Base-by-base conservation (phyloP, 2,888 invertebrate species). In the Eucera pruinosa region DNA sequence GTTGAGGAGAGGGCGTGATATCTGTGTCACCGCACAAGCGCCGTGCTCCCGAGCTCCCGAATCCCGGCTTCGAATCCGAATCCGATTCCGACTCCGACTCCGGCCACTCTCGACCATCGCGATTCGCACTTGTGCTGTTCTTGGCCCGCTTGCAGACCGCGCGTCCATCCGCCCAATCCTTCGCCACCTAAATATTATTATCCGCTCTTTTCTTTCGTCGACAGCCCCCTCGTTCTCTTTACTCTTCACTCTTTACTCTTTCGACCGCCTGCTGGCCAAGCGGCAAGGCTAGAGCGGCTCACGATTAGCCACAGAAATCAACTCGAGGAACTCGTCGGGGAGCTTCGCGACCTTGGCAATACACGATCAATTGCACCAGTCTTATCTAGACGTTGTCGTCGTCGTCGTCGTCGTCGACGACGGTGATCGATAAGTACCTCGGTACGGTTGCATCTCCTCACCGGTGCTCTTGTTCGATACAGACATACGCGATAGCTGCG, bases 11-110 rank as follows among this genome's bases (percentile, higher is more conserved):
- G 70, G 55, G 55, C 57, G 65, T 45, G 61, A 65, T 60, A 79
- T 79, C 78, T 79, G 77, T 78, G 78, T 77, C 78, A 79, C 30
- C 20, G 78, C 71, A 78, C 78, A 79, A 64, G 78, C 78, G 78
- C 76, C n/a, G 39, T 77, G 27, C 23, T 20, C 27, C 18, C 23
- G n/a, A n/a, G n/a, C n/a, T n/a, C n/a, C n/a, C n/a, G n/a, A n/a
- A n/a, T n/a, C n/a, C n/a, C n/a, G n/a, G n/a, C n/a, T n/a, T n/a
- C n/a, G n/a, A n/a, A n/a, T n/a, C n/a, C n/a, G n/a, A n/a, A n/a
- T n/a, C n/a, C n/a, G n/a, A n/a, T n/a, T n/a, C n/a, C n/a, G n/a
- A n/a, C n/a, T n/a, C n/a, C n/a, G n/a, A n/a, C n/a, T n/a, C n/a
- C n/a, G n/a, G n/a, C n/a, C n/a, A n/a, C n/a, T n/a, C n/a, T n/a